Percentiles rank a stretch among this genome's conserved stretches.
phyloP scores from a whole-genome alignment of 1,140 invertebrate genomes.

The Cephus cinctus region DNA sequence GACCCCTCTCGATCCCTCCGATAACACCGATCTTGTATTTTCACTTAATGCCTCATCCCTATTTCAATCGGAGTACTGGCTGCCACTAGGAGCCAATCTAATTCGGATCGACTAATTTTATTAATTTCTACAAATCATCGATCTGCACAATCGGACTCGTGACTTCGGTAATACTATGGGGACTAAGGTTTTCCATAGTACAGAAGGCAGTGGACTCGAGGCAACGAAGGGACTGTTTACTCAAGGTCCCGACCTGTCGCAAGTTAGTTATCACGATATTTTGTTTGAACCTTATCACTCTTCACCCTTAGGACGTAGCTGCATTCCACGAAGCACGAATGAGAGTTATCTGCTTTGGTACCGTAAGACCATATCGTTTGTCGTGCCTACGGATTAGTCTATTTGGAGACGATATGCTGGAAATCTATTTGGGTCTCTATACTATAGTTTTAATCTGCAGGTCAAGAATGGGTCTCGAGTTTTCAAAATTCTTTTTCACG shows the following conservation, averaged over 20 bases:
- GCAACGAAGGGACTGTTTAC: neutral
- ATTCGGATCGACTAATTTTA: too few relatives aligned
- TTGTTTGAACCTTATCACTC: constrained; percentile 33
- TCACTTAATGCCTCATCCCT: too few relatives aligned
- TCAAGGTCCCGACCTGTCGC: constrained; percentile 25
- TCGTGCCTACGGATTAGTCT: constrained; percentile 39
- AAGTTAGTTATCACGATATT: constrained; percentile 31
- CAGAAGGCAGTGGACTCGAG: too few relatives aligned
- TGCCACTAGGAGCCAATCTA: too few relatives aligned
- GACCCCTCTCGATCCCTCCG: too few relatives aligned
- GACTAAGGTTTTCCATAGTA: neutral
- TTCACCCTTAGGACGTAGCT: constrained; percentile 12
- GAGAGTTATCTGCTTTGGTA: constrained; percentile 26
- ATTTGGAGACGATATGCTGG: constrained; percentile 38
- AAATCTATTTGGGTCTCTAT: constrained; percentile 16
- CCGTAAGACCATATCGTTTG: constrained; percentile 19
- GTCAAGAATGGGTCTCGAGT: constrained; percentile 15
- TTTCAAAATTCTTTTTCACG: too few relatives aligned
- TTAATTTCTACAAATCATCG: too few relatives aligned
- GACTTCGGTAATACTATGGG: too few relatives aligned
- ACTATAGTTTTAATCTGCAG: constrained; percentile 20
- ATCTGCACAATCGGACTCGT: too few relatives aligned
- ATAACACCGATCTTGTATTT: too few relatives aligned
- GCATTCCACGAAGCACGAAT: constrained; percentile 27
- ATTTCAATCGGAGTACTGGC: too few relatives aligned